Conservation (phyloP, 1,140 invertebrate genomes). For the Zaprionus vittiger region DNA sequence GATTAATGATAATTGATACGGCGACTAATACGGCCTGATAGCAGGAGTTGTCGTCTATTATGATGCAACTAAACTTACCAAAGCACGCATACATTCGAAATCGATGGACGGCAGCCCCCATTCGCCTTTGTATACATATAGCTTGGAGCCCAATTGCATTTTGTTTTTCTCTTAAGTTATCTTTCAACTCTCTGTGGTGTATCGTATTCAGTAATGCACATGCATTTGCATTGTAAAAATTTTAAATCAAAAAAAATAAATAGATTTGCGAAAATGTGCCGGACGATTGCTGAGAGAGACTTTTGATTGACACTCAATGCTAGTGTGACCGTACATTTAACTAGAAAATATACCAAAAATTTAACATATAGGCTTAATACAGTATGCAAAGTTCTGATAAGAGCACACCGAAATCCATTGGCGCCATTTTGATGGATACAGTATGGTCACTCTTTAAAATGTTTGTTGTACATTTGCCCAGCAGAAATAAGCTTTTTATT, state of each 20-base stretch:
- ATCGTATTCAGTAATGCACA: constrained; percentile 36
- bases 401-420: not conserved
- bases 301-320: constrained; percentile 30
- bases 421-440: not conserved
- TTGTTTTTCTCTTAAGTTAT: constrained; percentile 35
- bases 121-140: constrained; percentile 92
- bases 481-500: too few species aligned
- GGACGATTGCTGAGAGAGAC: constrained; percentile 36
- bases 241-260: constrained; percentile 36
- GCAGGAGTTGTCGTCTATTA: constrained; percentile 41
- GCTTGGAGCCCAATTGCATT: constrained; percentile 66
- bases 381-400: not conserved
- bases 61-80: constrained; percentile 87
- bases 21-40: constrained; percentile 61
- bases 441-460: not conserved
- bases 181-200: constrained; percentile 20
- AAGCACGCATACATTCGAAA: constrained; percentile 90
- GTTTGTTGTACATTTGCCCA: not conserved
- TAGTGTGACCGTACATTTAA: constrained; percentile 20
- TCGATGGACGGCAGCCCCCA: constrained; percentile 94
- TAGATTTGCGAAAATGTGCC: constrained; percentile 44
- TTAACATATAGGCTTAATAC: not conserved
- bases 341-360: not conserved
- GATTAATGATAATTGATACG: constrained; percentile 36
- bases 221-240: constrained; percentile 54